Evolutionary conservation across 2,797 vertebrate species (phyloP), one percentile per base, ranked within the genome.

Genomic region (Sebastes trivittatus): DNA sequence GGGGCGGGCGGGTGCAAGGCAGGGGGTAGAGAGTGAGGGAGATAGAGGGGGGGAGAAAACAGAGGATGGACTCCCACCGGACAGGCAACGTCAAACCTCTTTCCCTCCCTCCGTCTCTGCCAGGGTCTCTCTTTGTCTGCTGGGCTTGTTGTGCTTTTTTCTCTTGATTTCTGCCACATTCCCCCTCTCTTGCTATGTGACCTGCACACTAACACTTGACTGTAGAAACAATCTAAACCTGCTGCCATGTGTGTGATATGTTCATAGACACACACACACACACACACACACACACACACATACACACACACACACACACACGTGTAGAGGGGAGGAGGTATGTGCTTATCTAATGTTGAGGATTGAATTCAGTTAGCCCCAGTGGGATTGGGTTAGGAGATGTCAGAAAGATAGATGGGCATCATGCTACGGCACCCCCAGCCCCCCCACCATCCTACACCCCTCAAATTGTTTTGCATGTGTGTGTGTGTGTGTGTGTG

Each of bases 371-470:
- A 94, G 95, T 96, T 96, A 95, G 89, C 93, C 95, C 94, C 90
- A 82, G 88, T 93, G 95, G 95, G 95, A 96, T 96, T 96, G 94
- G 95, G 95, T 96, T 96, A 96, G 94, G 87, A 94, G 93, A 96
- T 95, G 95, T 96, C 95, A 96, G 93, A 96, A 96, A 96, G 95
- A 96, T 95, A 96, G 94, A 96, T 96, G 95, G 95, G 93, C 92
- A 93, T 95, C 92, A 93, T 93, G 93, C 89, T 90, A 80, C 78
- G 67, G 87, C 90, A 92, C 92, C 91, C 91, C 85, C 86, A 90
- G 56, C 80, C 66, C 75, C 46, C 46, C 71, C 76, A 20, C 38
- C 72, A n/a, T 11, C 1, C n/a, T 30, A 54, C 80, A 85, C 77
- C 81, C 85, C 72, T 88, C 84, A 93, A 90, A 96, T 94, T 89